Base-by-base conservation (phyloP, 2,113 vertebrate genomes). In the Poeciliopsis turrubarensis region DNA sequence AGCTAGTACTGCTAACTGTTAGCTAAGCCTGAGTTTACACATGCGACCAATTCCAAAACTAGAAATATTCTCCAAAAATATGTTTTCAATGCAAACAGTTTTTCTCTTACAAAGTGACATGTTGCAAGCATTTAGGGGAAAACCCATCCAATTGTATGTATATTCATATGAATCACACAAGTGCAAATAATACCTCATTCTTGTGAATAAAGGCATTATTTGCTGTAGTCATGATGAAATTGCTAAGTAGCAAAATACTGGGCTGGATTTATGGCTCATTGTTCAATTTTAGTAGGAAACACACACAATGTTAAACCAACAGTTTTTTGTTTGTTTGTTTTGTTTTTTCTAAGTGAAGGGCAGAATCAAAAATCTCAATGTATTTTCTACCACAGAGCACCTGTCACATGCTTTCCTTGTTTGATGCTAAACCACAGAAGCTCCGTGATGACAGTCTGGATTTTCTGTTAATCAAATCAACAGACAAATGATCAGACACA, bases 401-500 rank as follows among this genome's bases (percentile, higher is more conserved):
- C 69, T 73, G 17, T 32, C 17, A 62, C 65, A 2, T 77, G 83
- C 65, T 75, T 34, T 64, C 66, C 9, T 62, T 5, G 27, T 37
- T 80, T 82, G 51, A 86, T 84, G 77, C 65, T 71, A 70, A 80
- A 81, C 83, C 74, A 77, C 62, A 79, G 47, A 60, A 60, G 77
- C 77, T 88, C 68, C 64, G 11, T 66, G 65, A 70, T 82, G 83
- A 76, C 86, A 75, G 60, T 41, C 65, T 72, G 67, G 34, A 78
- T 85, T 76, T 80, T 89, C 79, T 90, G 77, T 80, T 84, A 65
- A 83, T 89, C 78, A 89, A 60, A 89, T 82, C 77, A 72, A 79
- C 69, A 83, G 74, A 82, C 82, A 80, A 75, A 85, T 85, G 86
- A 91, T 93, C 86, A 80, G 80, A 89, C 73, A 27, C 75, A 63